phyloP scores from a whole-genome alignment of 2,888 invertebrate species.

The Drosophila eohydei region DNA sequence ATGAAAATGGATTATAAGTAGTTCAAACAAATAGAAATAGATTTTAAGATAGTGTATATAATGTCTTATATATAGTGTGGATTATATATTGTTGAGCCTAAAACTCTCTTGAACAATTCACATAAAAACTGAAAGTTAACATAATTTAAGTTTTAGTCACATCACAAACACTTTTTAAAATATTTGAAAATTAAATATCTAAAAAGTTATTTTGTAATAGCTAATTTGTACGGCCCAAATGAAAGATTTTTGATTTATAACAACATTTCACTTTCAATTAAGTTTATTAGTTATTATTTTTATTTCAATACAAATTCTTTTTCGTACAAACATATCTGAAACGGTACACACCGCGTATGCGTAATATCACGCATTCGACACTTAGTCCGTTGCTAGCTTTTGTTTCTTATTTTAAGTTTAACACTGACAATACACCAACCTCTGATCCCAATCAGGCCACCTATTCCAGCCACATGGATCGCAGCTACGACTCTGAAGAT shows the following conservation, averaged over 20 bases:
- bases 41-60: too few relatives aligned
- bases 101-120: too few relatives aligned
- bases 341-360: conserved; percentile 16
- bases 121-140: too few relatives aligned
- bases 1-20: too few relatives aligned
- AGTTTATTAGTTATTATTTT: background rate
- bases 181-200: too few relatives aligned
- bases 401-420: background rate
- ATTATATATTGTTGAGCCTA: too few relatives aligned
- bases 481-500: conserved; percentile 93
- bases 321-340: background rate
- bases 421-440: background rate
- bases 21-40: too few relatives aligned
- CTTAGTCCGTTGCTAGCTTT: background rate
- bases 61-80: too few relatives aligned
- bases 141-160: too few relatives aligned
- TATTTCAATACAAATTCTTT: background rate
- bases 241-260: background rate
- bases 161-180: too few relatives aligned
- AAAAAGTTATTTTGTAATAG: too few relatives aligned
- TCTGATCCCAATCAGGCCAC: conserved; percentile 62
- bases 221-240: too few relatives aligned
- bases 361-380: background rate
- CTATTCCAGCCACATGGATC: conserved; percentile 82
- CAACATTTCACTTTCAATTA: background rate